Percentiles rank a stretch among this genome's conserved stretches.
phyloP scores from a whole-genome alignment of 2,113 vertebrate genomes.

The Odontophorus gujanensis region DNA sequence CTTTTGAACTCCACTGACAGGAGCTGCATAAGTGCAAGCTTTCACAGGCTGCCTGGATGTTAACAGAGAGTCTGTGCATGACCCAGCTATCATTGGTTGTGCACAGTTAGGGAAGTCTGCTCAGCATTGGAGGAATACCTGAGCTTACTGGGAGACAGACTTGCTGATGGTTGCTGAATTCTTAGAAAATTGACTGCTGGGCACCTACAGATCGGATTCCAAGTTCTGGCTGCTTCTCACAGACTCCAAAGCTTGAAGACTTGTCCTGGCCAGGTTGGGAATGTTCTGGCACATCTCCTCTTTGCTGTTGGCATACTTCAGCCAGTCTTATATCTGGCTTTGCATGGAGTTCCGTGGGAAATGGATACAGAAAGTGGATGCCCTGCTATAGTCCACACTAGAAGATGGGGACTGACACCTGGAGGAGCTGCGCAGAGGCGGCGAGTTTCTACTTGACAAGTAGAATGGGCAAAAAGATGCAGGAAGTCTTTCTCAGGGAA shows the following conservation, averaged over 20 bases:
- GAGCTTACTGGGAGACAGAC: slow-evolving; percentile 81
- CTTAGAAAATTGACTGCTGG: slow-evolving; percentile 86
- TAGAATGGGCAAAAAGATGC: background rate
- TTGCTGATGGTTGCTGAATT: slow-evolving; percentile 85
- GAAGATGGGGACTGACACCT: too few species aligned
- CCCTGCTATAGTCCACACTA: too few species aligned
- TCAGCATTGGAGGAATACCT: slow-evolving; percentile 72
- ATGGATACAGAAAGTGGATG: too few species aligned
- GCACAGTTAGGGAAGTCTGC: slow-evolving; percentile 79
- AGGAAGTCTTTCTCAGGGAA: background rate
- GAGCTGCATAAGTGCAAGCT: slow-evolving; percentile 68
- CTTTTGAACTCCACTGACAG: slow-evolving; percentile 64
- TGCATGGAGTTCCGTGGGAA: too few species aligned
- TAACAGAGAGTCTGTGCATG: slow-evolving; percentile 76
- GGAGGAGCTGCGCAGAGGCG: too few species aligned
- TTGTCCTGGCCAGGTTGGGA: slow-evolving; percentile 90
- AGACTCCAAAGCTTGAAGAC: slow-evolving; percentile 86
- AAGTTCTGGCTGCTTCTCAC: slow-evolving; percentile 90
- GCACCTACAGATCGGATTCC: slow-evolving; percentile 92
- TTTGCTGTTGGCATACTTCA: slow-evolving; percentile 7
- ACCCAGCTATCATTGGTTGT: slow-evolving; percentile 81
- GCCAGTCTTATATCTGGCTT: too few species aligned
- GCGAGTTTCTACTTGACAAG: background rate
- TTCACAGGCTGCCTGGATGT: slow-evolving; percentile 77
- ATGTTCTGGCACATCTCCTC: slow-evolving; percentile 92